Conservation (phyloP, 2,888 invertebrate genomes). For the Phengaris alcon region DNA sequence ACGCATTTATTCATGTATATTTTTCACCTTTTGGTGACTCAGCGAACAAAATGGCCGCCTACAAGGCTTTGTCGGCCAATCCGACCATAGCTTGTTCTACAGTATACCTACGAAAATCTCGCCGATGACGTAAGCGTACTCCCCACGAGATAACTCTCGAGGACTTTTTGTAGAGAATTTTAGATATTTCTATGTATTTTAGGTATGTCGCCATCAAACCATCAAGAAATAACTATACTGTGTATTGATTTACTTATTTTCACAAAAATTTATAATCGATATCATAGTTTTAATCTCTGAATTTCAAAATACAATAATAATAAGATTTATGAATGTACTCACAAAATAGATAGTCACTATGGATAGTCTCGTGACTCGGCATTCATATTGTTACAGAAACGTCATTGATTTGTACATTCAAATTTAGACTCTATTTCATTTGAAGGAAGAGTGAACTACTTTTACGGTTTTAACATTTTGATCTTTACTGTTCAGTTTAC, state of each 20-base stretch:
- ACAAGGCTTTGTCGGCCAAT: constrained; percentile 75
- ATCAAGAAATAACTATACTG: neutral
- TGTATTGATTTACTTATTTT: neutral
- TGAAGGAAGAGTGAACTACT: constrained; percentile 39
- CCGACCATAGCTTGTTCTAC: constrained; percentile 57
- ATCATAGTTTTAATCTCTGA: constrained; percentile 33
- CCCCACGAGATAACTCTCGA: constrained; percentile 77
- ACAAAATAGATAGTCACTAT: constrained; percentile 74
- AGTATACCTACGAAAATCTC: constrained; percentile 68
- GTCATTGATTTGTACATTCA: constrained; percentile 41
- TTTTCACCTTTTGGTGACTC: constrained; percentile 83
- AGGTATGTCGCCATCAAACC: constrained; percentile 36
- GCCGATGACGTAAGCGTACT: constrained; percentile 71
- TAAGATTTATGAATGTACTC: constrained; percentile 73
- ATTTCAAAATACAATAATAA: constrained; percentile 48
- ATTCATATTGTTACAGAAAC: constrained; percentile 39
- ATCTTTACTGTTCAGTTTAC: constrained; percentile 54
- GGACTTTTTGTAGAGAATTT: constrained; percentile 71
- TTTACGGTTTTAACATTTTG: constrained; percentile 43
- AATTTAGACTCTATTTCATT: constrained; percentile 50
- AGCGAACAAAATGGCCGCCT: constrained; percentile 83
- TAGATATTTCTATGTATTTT: constrained; percentile 50
- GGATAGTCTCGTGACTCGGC: constrained; percentile 65
- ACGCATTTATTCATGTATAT: constrained; percentile 77
- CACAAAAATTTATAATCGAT: neutral